These are phyloP conservation scores for Platichthys stellatus DNA, from an alignment of 2,113 vertebrate species.

Conservation along the genomic window DNA sequence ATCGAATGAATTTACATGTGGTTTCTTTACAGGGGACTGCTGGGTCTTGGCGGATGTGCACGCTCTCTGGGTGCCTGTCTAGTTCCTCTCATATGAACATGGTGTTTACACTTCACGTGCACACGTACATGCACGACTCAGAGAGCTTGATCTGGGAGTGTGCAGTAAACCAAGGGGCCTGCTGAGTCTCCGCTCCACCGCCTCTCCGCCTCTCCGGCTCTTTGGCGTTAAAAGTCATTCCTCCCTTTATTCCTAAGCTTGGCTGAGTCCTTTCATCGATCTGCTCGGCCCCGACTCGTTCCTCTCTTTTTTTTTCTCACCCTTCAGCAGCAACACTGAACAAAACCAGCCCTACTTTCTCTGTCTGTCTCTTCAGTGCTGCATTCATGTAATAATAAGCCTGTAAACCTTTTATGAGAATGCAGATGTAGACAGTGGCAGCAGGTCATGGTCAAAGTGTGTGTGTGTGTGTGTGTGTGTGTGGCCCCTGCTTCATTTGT, in stretches of 20 bases:
- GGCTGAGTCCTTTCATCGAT: constrained; percentile 58
- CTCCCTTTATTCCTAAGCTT: constrained; percentile 62
- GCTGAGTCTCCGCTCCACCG: constrained; percentile 35
- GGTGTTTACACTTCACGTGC: background rate
- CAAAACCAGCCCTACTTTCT: constrained; percentile 52
- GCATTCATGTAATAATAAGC: constrained; percentile 52
- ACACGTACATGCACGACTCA: background rate
- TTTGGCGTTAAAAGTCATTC: constrained; percentile 60
- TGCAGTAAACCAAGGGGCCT: constrained; percentile 45
- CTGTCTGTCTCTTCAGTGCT: constrained; percentile 22
- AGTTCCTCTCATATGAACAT: background rate
- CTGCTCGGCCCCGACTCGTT: constrained; percentile 41
- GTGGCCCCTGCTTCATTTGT: constrained; percentile 56
- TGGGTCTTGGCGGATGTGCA: no score
- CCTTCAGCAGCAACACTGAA: constrained; percentile 18
- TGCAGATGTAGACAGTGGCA: constrained; percentile 29
- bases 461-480: constrained; percentile 48
- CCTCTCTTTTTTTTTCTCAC: constrained; percentile 9
- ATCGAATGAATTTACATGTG: background rate
- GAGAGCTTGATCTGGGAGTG: constrained; percentile 23
- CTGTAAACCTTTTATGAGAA: constrained; percentile 51
- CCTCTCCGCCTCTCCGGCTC: constrained; percentile 37
- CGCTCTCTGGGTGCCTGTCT: background rate
- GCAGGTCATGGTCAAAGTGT: constrained; percentile 19
- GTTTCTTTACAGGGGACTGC: no score